Base-by-base conservation (phyloP, 2,888 invertebrate species). In the Lomographa bimaculata region DNA sequence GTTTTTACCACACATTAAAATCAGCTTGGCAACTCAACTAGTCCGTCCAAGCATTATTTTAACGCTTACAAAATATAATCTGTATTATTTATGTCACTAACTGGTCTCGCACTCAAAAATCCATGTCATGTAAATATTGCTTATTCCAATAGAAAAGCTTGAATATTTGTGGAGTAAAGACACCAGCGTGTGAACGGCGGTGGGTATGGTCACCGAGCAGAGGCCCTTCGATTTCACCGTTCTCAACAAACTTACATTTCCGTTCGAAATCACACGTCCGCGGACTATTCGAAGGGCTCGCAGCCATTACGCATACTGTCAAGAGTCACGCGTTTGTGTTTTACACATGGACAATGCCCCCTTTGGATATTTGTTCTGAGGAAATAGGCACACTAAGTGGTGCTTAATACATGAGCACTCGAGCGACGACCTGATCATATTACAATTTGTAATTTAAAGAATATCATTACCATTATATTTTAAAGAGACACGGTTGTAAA, bases 201-300 rank as follows among this genome's bases (percentile, higher is more conserved):
- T 55, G 59, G 62, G 54, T 58, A 55, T 53, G 49, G 50, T 36
- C 50, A 47, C 51, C 54, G 23, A 32, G 25, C 58, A 49, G 57
- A 42, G 50, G 50, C 49, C 56, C 60, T 64, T 61, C 59, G 60
- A 71, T 78, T 72, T 70, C 75, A 58, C 61, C 59, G 60, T 71
- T 78, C 73, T 70, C 75, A 58, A 64, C 76, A 75, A 79, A 82
- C 79, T 80, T 76, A 76, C 67, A 79, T 81, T 75, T 83, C 81
- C 80, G 79, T 60, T 76, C 64, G 57, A 60, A 71, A 72, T 72
- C 63, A 63, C 65, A 60, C 60, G 60, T 62, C 64, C 57, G 57
- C 61, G 50, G 28, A 48, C 57, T 68, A 70, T 71, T 61, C 60
- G 61, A 68, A 60, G 63, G 46, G 57, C 42, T 51, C 44, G 54